phyloP scores from a whole-genome alignment of 2,888 invertebrate genomes.

The Timandra comae region DNA sequence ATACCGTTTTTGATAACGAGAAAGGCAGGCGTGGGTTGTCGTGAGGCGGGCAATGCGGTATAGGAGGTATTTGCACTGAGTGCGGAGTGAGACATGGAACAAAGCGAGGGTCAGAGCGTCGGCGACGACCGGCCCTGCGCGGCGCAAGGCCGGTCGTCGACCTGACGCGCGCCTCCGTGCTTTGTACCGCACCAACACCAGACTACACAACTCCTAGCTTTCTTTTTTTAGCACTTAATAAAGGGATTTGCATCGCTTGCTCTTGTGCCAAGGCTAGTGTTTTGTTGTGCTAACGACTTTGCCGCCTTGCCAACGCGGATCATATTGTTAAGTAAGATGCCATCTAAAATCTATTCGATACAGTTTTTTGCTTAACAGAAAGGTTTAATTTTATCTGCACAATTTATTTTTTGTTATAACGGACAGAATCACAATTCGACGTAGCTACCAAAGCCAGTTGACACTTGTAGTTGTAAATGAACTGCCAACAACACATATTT shows the following conservation, averaged over 20 bases:
- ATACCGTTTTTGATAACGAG: constrained; percentile 25
- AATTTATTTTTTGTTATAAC: no score
- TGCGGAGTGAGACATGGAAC: constrained; percentile 42
- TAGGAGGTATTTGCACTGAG: constrained; percentile 30
- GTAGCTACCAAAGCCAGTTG: no score
- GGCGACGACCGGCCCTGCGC: constrained; percentile 47
- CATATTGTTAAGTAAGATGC: constrained; percentile 13
- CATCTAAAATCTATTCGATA: constrained; percentile 4
- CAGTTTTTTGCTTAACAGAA: constrained; percentile 1
- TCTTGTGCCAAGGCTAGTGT: constrained; percentile 14
- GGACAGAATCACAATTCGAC: no score
- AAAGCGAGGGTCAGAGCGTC: constrained; percentile 58
- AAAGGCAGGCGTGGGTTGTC: constrained; percentile 30
- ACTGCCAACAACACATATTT: no score
- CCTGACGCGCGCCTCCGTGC: constrained; percentile 47
- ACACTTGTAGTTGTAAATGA: no score
- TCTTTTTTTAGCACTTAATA: constrained; percentile 32
- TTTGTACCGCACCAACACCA: constrained; percentile 42
- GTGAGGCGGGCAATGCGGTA: constrained; percentile 22
- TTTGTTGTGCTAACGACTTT: constrained; percentile 11
- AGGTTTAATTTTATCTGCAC: no score
- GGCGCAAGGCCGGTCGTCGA: constrained; percentile 74
- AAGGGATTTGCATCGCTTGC: constrained; percentile 15
- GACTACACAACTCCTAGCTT: constrained; percentile 34
- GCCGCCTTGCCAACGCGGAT: constrained; percentile 6